phyloP scores from a whole-genome alignment of 2,888 invertebrate genomes.

The Linyphia triangularis region DNA sequence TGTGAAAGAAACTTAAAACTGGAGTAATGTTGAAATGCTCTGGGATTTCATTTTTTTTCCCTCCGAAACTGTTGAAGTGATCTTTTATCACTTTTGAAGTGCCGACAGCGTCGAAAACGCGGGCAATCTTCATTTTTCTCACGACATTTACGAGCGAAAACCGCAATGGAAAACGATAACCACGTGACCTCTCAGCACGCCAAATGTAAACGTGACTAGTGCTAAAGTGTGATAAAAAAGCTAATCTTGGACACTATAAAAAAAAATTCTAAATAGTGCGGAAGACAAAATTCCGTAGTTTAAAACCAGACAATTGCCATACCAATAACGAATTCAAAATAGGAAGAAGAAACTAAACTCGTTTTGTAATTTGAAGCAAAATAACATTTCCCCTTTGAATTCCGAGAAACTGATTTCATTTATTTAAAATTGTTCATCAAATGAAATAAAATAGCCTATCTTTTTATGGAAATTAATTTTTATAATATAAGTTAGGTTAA shows the following conservation, averaged over 20 bases:
- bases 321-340: neutral
- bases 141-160: constrained; percentile 19
- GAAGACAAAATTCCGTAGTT: neutral
- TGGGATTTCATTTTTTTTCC: neutral
- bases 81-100: constrained; percentile 36
- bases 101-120: constrained; percentile 28
- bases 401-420: too few species aligned
- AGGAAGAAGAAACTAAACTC: neutral
- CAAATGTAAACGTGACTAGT: constrained; percentile 54
- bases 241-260: constrained; percentile 12
- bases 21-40: too few species aligned
- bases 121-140: constrained; percentile 51
- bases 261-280: neutral
- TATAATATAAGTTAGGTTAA: too few species aligned
- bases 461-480: too few species aligned
- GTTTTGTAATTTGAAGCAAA: neutral
- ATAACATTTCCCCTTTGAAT: too few species aligned
- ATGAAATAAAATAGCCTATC: too few species aligned
- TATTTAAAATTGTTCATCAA: too few species aligned
- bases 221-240: constrained; percentile 52
- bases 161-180: constrained; percentile 23
- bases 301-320: neutral
- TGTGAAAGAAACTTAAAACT: too few species aligned
- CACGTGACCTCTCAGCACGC: constrained; percentile 31
- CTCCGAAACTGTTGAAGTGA: neutral